These are phyloP conservation scores for Periphyllus acericola DNA, from an alignment of 2,888 invertebrate species.

Conservation along the genomic window DNA sequence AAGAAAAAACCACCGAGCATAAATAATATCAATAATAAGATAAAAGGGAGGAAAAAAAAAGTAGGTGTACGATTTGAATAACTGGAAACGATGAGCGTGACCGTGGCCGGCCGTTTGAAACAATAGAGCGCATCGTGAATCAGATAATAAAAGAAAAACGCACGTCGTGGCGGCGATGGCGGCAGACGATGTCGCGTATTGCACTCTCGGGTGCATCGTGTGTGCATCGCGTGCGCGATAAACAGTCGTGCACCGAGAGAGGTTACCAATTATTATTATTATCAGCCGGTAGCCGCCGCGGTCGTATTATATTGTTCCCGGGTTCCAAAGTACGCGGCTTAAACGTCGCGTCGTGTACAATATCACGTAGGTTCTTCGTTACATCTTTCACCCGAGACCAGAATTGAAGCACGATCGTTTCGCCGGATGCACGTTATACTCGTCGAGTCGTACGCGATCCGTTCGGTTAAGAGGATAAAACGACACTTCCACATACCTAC, in stretches of 20 bases:
- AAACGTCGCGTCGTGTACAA: too few relatives aligned
- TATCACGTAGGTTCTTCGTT: too few relatives aligned
- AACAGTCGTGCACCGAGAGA: slow-evolving; percentile 21
- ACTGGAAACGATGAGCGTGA: slow-evolving; percentile 42
- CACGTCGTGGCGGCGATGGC: neutral
- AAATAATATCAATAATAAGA: neutral
- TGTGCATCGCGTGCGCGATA: neutral
- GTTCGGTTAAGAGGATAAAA: too few relatives aligned
- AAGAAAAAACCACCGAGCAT: neutral
- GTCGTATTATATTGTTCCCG: neutral
- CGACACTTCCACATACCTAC: too few relatives aligned
- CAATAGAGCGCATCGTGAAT: slow-evolving; percentile 58
- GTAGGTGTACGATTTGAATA: slow-evolving; percentile 30
- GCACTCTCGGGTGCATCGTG: slow-evolving; percentile 28
- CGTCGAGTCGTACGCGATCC: too few relatives aligned
- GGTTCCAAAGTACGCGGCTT: neutral
- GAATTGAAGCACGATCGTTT: too few relatives aligned
- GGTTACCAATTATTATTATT: slow-evolving; percentile 21
- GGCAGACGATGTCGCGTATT: slow-evolving; percentile 11
- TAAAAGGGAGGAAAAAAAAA: neutral
- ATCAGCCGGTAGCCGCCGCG: slow-evolving; percentile 23
- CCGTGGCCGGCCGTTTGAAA: neutral
- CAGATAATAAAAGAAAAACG: slow-evolving; percentile 48
- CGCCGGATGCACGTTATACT: too few relatives aligned
- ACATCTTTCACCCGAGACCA: too few relatives aligned